Evolutionary conservation across 2,797 vertebrate genomes (phyloP), one percentile per base, ranked within the genome.

Genomic region (Pterois miles): DNA sequence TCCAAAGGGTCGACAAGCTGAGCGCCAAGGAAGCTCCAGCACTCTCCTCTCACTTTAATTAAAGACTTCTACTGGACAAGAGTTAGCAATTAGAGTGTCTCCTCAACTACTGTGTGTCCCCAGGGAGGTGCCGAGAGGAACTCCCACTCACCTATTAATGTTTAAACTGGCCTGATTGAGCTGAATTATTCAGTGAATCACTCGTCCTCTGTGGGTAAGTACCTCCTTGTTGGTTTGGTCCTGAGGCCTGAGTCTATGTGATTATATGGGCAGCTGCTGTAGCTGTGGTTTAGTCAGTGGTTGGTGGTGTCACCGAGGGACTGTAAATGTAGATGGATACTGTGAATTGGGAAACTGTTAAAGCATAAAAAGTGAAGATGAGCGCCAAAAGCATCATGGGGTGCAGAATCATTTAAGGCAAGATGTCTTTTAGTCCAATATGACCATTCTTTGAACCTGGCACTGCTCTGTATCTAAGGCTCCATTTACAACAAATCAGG

Each of bases 161-260:
- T 93, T 94, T 95, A 89, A 92, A 89, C 85, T 78, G 74, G 80
- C 82, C 69, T 84, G 86, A 90, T 86, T 89, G 82, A 85, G 82
- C 80, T 94, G 77, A 92, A 95, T 95, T 88, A 94, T 95, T 94
- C 85, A 96, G 74, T 48, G 71, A 85, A 84, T 91, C 74, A 67
- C 87, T 88, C 59, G 5, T 82, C 71, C 78, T 78, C 74, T 71
- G 34, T 69, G 79, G 72, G 58, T 71, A 80, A 83, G 81, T 78
- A 86, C 72, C 74, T 84, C 25, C 74, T 76, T 76, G 77, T 85
- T 82, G 80, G 73, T 85, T 76, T 65, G 75, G 73, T 71, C 72
- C 70, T 65, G 20, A 46, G 64, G 74, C 40, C 78, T 36, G 57
- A 63, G 36, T 75, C 67, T 59, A 8, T 73, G 54, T 72, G 31